Base-by-base conservation (phyloP, 2,797 vertebrate species). In the Philypnodon macrostomus region DNA sequence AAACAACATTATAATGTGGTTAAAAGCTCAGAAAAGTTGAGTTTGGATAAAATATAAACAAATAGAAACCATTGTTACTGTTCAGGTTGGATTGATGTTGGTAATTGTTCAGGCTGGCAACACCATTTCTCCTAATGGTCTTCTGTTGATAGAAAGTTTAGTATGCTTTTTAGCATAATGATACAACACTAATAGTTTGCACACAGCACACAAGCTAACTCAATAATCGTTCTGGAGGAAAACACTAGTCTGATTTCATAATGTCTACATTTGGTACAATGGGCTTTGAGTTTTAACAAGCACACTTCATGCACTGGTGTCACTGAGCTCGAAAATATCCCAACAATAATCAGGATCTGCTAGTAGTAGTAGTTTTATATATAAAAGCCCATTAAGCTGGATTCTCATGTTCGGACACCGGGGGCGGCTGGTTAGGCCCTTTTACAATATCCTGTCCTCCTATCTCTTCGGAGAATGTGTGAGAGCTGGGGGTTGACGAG, bases 381-480 rank as follows among this genome's bases (percentile, higher is more conserved):
- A 34, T 7, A 34, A 34, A 14, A 16, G 14, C 16, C 6, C 55
- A 29, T 53, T 47, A 2, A 44, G 33, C 19, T 44, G 30, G 47
- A 61, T 23, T 50, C 39, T 38, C 19, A 7, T 33, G 26, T 36
- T 33, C 36, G 40, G 59, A 32, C n/a, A 24, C 35, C 35, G 63
- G 6, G 51, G 45, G 37, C 41, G 55, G 56, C 26, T 44, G 53
- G 13, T 52, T 24, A 45, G 60, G 54, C 51, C 51, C 12, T 16
- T 41, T 47, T 4, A 30, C 14, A 54, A 52, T 74, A 73, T 62
- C 52, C 61, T 30, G 36, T 40, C 46, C 59, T 56, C 57, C 58
- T 57, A 60, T 74, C 63, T 65, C 51, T 17, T 29, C 59, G 72
- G 65, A 71, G 77, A 79, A 59, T 53, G 44, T 73, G 63, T 26